Base-by-base conservation (phyloP, 2,888 invertebrate species). In the Synanthedon vespiformis region DNA sequence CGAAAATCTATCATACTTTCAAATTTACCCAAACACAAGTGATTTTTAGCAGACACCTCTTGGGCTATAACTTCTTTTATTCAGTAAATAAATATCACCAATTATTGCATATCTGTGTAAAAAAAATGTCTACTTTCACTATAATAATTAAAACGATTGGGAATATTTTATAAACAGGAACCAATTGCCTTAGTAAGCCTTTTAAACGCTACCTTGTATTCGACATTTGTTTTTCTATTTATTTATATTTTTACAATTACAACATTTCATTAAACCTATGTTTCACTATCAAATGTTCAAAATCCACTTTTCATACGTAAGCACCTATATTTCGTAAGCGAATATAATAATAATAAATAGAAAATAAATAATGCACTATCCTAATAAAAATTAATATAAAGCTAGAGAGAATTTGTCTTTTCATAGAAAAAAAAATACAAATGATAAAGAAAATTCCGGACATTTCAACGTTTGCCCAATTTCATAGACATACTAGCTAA, bases 321-420 rank as follows among this genome's bases (percentile, higher is more conserved):
- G 40, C 41, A 47, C 57, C 55, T 52, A 50, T 50, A 40, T 48
- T 13, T 52, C 48, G 48, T 47, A 52, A 52, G 52, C 49, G 49
- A 52, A 48, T 34, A 51, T 48, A 50, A n/a, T 41, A 53, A 10
- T 40, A 47, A 50, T 41, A 41, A 54, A 52, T 50, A 53, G 40
- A n/a, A 49, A 50, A 52, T 40, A 52, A 34, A 55, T 56, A 55
- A 54, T 57, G 56, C 50, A 51, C 51, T 54, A 53, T 55, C 49
- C 54, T 55, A 53, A 50, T 55, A 55, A 18, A 51, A 47, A 49
- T 51, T 54, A 56, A 57, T 56, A 56, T 54, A 50, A 50, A 27
- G 13, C 13, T 11, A 48, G 44, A 52, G 40, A 56, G 49, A 53
- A 51, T 52, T 50, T 53, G 50, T 57, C 54, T 48, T 18, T 40